Percentiles rank a stretch among this genome's conserved stretches.
Evolutionary conservation across 1,140 invertebrate genomes (phyloP).

Genomic region (Branchinecta lindahli): DNA sequence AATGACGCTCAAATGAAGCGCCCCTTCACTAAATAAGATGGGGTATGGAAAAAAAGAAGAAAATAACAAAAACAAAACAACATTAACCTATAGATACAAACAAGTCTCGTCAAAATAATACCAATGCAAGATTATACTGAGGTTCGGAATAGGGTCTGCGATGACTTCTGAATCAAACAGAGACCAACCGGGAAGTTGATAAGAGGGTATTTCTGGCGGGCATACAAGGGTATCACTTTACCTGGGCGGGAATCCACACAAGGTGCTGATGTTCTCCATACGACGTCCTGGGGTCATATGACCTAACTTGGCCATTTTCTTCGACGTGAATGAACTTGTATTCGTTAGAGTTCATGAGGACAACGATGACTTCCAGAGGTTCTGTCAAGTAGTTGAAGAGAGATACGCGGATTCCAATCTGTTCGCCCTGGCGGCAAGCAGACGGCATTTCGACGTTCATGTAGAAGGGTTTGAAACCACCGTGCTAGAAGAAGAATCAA

Average conservation of each 20-base stretch:
- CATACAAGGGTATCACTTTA: slow-evolving; percentile 34
- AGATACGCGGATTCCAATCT: slow-evolving; percentile 75
- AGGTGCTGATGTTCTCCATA: slow-evolving; percentile 87
- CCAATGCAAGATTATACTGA: too few relatives aligned
- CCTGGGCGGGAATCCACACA: slow-evolving; percentile 64
- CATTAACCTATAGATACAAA: too few relatives aligned
- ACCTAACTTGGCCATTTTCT: slow-evolving; percentile 50
- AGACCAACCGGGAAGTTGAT: too few relatives aligned
- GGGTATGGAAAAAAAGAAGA: too few relatives aligned
- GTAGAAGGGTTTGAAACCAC: slow-evolving; percentile 75
- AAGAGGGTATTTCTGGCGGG: too few relatives aligned
- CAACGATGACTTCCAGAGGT: slow-evolving; percentile 66
- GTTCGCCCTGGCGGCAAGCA: slow-evolving; percentile 69
- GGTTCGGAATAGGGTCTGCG: too few relatives aligned
- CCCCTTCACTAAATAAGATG: too few relatives aligned
- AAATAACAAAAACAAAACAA: too few relatives aligned
- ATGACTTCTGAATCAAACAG: too few relatives aligned
- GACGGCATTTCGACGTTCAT: slow-evolving; percentile 87
- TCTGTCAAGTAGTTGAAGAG: slow-evolving; percentile 84
- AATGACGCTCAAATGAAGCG: too few relatives aligned
- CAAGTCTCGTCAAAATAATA: too few relatives aligned
- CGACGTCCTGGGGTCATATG: slow-evolving; percentile 69
- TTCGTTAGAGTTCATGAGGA: slow-evolving; percentile 62
- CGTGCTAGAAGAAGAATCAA: slow-evolving; percentile 39
- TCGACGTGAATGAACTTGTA: slow-evolving; percentile 93